phyloP scores from a whole-genome alignment of 2,797 vertebrate species.

The Mus spretus region DNA sequence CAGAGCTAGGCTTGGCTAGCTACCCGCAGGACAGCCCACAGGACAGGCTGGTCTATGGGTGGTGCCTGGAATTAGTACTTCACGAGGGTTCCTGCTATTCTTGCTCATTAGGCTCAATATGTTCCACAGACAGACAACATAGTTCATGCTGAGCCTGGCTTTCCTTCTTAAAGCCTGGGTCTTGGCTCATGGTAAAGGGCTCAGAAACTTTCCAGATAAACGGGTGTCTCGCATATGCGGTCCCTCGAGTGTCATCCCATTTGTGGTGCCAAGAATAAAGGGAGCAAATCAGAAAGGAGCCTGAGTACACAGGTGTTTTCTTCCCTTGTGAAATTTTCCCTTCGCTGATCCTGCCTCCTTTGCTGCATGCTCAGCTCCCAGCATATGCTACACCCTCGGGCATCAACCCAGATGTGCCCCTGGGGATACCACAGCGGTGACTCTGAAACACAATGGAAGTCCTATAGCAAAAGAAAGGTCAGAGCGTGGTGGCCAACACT shows the following conservation, averaged over 20 bases:
- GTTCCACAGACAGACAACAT: not conserved
- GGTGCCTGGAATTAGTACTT: not conserved
- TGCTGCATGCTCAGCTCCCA: not conserved
- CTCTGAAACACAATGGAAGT: not conserved
- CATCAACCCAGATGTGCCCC: not conserved
- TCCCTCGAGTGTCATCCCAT: not conserved
- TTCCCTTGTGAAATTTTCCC: not conserved
- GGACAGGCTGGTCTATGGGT: no score
- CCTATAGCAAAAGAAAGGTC: no score
- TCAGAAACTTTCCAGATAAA: not conserved
- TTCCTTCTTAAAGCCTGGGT: not conserved
- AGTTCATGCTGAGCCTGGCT: not conserved
- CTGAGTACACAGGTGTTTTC: not conserved
- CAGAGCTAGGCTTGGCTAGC: not conserved
- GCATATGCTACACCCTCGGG: not conserved
- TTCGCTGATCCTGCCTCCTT: not conserved
- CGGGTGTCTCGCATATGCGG: not conserved
- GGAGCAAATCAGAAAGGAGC: not conserved
- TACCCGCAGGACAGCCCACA: not conserved
- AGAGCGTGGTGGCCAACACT: rapidly evolving
- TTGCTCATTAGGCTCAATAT: not conserved
- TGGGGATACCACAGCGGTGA: not conserved
- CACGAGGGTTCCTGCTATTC: not conserved
- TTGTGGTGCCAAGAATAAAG: not conserved
- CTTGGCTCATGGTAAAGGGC: not conserved